Base-by-base conservation (phyloP, 1,140 invertebrate genomes). In the Phocides pigmalion region DNA sequence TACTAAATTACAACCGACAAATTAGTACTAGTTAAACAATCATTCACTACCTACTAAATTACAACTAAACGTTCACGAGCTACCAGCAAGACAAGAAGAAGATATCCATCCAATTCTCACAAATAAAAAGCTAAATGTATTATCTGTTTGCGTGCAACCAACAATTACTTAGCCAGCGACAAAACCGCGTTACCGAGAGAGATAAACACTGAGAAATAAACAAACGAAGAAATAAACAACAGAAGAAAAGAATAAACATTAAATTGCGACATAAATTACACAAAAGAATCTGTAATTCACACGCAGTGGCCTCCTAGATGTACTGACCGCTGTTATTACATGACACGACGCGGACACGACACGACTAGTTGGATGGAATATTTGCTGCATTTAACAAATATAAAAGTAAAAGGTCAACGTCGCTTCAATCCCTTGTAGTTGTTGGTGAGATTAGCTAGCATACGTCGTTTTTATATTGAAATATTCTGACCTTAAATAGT, bases 241-340 rank as follows among this genome's bases (percentile, higher is more conserved):
- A 49, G 62, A n/a, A n/a, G n/a, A 46, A 54, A 72, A 72, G 65
- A 78, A 71, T 65, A 72, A 64, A 65, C 69, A 66, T 71, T 70
- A 76, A 79, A 76, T 78, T 78, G 70, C 72, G 74, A 76, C 76
- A 79, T 79, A 79, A 79, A 79, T 79, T 66, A 79, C 76, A 67
- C 54, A 73, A 70, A 76, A 75, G 68, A 79, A 76, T 79, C 70
- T 73, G 76, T 79, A 79, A 79, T 79, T 76, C 73, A 70, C 70
- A 58, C 63, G 49, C 54, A 69, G 63, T 63, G 54, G 59, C 56
- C 56, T 59, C 47, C 56, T 46, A 16, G 42, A 47, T 35, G 56
- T 59, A 47, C 56, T 59, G 41, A 59, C 54, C 42, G 42, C 14
- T 5, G 3, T 11, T 5, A 0, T 16, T 58, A 51, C 14, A 51